Conservation (phyloP, 2,113 vertebrate genomes). For the Apus apus region DNA sequence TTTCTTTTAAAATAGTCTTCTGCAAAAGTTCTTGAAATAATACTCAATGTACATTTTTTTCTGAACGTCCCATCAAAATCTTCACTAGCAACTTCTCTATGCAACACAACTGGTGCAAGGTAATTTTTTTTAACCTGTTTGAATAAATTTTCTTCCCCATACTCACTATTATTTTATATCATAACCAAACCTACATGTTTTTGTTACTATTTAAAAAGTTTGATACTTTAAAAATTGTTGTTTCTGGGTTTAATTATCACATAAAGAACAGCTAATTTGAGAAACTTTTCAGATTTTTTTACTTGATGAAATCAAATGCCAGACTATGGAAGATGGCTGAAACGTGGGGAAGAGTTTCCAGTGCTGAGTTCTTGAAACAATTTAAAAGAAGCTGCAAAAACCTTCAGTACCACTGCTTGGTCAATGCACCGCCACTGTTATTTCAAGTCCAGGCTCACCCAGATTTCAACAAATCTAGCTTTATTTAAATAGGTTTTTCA, state of each 20-base stretch:
- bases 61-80: not conserved
- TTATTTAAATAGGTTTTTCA: not conserved
- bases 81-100: not conserved
- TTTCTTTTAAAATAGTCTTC: not conserved
- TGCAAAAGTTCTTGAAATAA: not conserved
- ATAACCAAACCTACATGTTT: not conserved
- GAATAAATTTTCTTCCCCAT: not conserved
- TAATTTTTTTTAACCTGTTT: not conserved
- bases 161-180: not conserved
- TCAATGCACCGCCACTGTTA: not conserved
- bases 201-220: not conserved
- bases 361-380: not conserved
- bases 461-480: not conserved
- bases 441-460: not conserved
- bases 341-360: not conserved
- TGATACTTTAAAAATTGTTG: not conserved
- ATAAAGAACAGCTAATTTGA: not conserved
- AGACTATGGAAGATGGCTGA: not conserved
- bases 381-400: not conserved
- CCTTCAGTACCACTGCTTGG: rapidly evolving
- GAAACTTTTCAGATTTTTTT: not conserved
- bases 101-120: not conserved
- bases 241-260: not conserved
- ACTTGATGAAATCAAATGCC: not conserved
- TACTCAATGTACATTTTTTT: not conserved